Evolutionary conservation across 64 coral and sea anemone species (phyloP).

Genomic region (Catalaphyllia jardinei): DNA sequence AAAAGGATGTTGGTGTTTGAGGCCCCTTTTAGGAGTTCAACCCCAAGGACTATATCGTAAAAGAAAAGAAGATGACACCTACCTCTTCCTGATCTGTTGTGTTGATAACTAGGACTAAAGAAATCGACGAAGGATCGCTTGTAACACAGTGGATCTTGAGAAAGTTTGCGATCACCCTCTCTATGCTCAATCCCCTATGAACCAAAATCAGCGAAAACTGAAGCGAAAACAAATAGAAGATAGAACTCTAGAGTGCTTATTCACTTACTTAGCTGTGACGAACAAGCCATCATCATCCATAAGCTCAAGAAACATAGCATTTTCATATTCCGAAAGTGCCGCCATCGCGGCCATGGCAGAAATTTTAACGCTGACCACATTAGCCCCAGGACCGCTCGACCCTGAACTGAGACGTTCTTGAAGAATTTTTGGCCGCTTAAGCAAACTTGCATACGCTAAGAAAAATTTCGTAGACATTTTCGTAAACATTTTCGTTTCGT

Average conservation of each 20-base stretch:
- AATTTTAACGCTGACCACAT: background rate
- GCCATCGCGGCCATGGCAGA: constrained; percentile 47
- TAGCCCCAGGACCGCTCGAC: background rate
- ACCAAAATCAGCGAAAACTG: background rate
- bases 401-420: background rate
- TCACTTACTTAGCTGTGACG: constrained; percentile 65
- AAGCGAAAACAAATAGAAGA: background rate
- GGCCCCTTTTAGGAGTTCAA: too few species aligned
- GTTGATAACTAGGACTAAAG: constrained; percentile 72
- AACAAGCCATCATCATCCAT: constrained; percentile 74
- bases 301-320: constrained; percentile 68
- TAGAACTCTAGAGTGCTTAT: background rate
- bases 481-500: background rate
- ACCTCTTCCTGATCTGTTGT: constrained; percentile 76
- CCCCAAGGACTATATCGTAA: background rate
- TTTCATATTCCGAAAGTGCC: constrained; percentile 77
- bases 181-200: constrained; percentile 55
- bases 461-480: background rate
- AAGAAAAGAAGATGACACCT: background rate
- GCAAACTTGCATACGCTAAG: background rate
- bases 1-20: too few species aligned
- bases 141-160: constrained; percentile 76
- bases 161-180: constrained; percentile 63
- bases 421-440: background rate
- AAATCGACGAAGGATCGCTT: constrained; percentile 60